Percentiles rank a stretch among this genome's conserved stretches.
Conservation (phyloP, 1,140 invertebrate species). For the Apolygus lucorum region DNA sequence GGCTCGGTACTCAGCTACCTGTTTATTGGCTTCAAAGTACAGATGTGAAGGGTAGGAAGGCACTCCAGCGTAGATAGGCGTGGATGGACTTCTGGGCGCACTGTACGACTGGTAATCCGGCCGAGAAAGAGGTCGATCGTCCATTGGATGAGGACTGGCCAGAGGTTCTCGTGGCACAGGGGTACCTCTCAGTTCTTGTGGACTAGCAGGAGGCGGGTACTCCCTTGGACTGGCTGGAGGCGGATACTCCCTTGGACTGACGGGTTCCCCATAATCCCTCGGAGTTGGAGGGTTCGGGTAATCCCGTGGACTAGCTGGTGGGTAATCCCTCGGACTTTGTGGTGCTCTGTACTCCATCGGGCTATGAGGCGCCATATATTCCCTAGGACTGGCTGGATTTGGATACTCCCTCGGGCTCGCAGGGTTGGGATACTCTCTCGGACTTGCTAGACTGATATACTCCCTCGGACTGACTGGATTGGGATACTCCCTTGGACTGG, state of each 20-base stretch:
- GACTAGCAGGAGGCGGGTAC: conserved; percentile 13
- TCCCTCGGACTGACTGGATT: conserved; percentile 11
- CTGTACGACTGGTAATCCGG: conserved; percentile 26
- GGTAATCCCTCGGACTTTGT: conserved; percentile 13
- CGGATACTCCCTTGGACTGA: not conserved
- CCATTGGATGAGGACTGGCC: conserved; percentile 22
- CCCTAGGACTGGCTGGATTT: conserved; percentile 1
- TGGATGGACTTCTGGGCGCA: not conserved
- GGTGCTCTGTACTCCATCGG: not conserved
- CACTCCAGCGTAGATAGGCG: conserved; percentile 22
- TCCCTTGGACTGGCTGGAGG: conserved; percentile 11
- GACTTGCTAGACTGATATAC: not conserved
- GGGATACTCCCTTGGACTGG: conserved; percentile 20
- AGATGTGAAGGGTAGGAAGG: conserved; percentile 30
- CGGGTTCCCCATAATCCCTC: not conserved
- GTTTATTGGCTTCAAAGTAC: conserved; percentile 28
- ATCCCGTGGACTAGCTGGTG: not conserved
- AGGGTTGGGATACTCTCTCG: conserved; percentile 16
- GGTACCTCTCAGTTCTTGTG: conserved; percentile 7
- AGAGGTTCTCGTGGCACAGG: conserved; percentile 25
- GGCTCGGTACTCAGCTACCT: conserved; percentile 25
- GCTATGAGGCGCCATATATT: conserved; percentile 6
- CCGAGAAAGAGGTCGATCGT: not conserved
- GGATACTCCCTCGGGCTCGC: conserved; percentile 13
- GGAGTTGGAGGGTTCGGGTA: not conserved